Base-by-base conservation (phyloP, 2,113 vertebrate genomes). In the Stigmatopora nigra region DNA sequence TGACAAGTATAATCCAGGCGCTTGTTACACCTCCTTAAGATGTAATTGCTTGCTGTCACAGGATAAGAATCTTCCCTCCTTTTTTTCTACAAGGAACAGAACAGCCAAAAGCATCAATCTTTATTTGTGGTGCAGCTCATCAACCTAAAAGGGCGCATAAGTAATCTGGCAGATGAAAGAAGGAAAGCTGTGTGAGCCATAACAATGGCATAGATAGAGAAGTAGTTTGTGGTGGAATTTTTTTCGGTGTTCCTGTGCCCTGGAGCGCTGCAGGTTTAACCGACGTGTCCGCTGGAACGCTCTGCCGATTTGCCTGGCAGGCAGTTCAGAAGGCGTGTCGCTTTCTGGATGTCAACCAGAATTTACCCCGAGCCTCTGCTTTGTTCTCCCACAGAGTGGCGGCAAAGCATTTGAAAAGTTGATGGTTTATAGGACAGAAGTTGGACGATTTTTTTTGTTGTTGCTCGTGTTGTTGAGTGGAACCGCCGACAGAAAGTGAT, bases 351-450 rank as follows among this genome's bases (percentile, higher is more conserved):
- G 81, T 81, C 73, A 67, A 70, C 47, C 66, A 7, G 55, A 73
- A 70, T 60, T 52, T 19, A 16, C 71, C 56, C 67, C 67, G 53
- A 69, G 68, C 57, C 41, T 44, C 68, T 67, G 56, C 65, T 67
- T 65, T 65, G 64, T 73, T 83, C 75, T 65, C 66, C 69, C 64
- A 14, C 25, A 63, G 71, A 69, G 57, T 69, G 71, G 64, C 45
- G 17, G 67, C 47, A 67, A 62, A 64, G 75, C 79, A 72, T 78
- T 85, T 84, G 68, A 76, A 76, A 86, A 82, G 82, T 83, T 82
- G 85, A 79, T 87, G 88, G 88, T 89, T 89, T 89, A 89, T 82
- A 72, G 70, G 87, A 82, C 86, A 86, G 84, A 84, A 84, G 86
- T 76, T 87, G 80, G 78, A 74, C 68, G 64, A 74, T 70, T 55